phyloP scores from a whole-genome alignment of 1,140 invertebrate species.

The Pinna nobilis region DNA sequence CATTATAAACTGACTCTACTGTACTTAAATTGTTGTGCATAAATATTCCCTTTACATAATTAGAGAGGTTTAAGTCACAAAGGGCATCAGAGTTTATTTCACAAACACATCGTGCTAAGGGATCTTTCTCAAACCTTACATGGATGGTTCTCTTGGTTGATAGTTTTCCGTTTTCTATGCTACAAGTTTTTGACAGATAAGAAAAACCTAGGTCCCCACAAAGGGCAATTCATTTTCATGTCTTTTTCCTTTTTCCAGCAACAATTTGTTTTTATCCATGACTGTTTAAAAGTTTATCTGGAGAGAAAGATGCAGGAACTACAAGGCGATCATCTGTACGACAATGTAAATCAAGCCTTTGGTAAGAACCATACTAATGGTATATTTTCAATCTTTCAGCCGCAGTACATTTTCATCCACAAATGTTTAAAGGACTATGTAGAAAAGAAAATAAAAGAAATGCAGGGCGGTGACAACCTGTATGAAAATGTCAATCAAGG shows the following conservation, averaged over 20 bases:
- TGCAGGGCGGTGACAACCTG: slow-evolving; percentile 2
- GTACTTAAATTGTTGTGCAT: too few species aligned
- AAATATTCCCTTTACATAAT: too few species aligned
- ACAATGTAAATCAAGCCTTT: slow-evolving; percentile 25
- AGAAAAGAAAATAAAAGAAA: slow-evolving; percentile 19
- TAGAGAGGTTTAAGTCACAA: too few species aligned
- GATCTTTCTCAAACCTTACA: too few species aligned
- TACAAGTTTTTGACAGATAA: not conserved
- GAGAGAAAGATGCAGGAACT: slow-evolving; percentile 27
- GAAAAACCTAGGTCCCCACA: not conserved
- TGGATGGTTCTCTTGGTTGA: too few species aligned
- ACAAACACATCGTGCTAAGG: too few species aligned
- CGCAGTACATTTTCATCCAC: slow-evolving; percentile 97
- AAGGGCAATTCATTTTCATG: not conserved
- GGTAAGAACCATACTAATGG: slow-evolving; percentile 14
- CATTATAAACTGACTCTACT: too few species aligned
- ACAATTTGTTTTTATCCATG: slow-evolving; percentile 96
- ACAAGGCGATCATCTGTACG: slow-evolving; percentile 23
- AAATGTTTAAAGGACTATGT: slow-evolving; percentile 80
- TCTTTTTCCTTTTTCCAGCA: slow-evolving; percentile 78
- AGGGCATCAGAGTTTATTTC: too few species aligned
- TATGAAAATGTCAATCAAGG: slow-evolving; percentile 27
- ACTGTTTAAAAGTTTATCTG: slow-evolving; percentile 79
- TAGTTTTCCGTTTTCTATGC: not conserved
- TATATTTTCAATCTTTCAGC: slow-evolving; percentile 75